These are phyloP conservation scores for Parazoanthus atlanticus DNA, from an alignment of 92 coral and sea anemone species.

Conservation along the genomic window DNA sequence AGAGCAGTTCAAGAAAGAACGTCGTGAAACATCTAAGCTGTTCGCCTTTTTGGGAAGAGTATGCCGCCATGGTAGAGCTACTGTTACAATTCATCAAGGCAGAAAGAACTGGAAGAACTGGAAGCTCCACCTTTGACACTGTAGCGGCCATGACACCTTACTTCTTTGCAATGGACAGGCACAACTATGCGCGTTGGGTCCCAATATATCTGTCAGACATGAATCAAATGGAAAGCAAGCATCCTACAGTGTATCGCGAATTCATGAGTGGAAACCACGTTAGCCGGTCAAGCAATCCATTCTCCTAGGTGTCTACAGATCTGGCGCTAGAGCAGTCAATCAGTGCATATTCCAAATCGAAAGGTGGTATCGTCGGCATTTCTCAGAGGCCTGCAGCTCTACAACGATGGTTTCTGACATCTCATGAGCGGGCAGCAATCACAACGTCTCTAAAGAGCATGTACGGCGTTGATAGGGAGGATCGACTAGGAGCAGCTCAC, in stretches of 20 bases:
- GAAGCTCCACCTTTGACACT: constrained; percentile 41
- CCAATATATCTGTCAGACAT: constrained; percentile 42
- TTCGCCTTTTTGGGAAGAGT: constrained; percentile 45
- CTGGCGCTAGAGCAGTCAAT: constrained; percentile 29
- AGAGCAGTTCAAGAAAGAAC: not conserved
- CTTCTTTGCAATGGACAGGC: constrained; percentile 27
- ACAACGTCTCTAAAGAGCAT: constrained; percentile 58
- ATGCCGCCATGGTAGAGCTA: constrained; percentile 10
- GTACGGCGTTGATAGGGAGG: constrained; percentile 40
- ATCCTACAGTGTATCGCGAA: constrained; percentile 37
- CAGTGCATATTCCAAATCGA: constrained; percentile 22
- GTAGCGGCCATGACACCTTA: not conserved
- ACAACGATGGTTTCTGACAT: constrained; percentile 60
- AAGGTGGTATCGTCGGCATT: constrained; percentile 31
- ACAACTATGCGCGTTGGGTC: constrained; percentile 39
- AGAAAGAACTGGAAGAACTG: constrained; percentile 45
- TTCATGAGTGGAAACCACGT: constrained; percentile 36
- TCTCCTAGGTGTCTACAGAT: constrained; percentile 27
- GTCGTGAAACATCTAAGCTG: not conserved
- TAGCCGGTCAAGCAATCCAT: constrained; percentile 33
- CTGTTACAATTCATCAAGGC: constrained; percentile 42
- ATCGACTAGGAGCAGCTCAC: constrained; percentile 4
- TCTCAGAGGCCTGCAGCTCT: constrained; percentile 49
- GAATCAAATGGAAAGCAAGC: constrained; percentile 38
- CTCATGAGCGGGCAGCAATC: constrained; percentile 57